Evolutionary conservation across 2,888 invertebrate species (phyloP), one percentile per base, ranked within the genome.

Genomic region (Endomychus coccineus): DNA sequence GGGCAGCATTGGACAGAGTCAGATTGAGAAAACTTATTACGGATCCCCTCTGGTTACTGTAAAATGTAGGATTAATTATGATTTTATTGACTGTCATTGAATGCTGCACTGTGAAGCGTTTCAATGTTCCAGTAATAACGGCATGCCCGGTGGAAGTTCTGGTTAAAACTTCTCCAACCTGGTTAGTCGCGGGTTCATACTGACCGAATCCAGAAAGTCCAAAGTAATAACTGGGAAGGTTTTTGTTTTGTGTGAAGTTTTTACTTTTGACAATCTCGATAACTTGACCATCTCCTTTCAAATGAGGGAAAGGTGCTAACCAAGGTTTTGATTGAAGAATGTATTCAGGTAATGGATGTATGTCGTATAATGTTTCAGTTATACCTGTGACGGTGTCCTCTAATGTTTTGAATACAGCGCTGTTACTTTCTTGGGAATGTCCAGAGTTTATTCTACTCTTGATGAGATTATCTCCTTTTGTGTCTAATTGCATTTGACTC

Each of bases 331-430:
- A 66, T 32, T 75, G 67, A 27, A 75, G 59, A 57, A 73, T 64
- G 54, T 73, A 71, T 14, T 74, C 64, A 3, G 75, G 69, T 30
- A 80, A 62, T 5, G 74, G 75, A 7, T 72, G 70, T 25, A 83
- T 71, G 28, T 80, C 72, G 61, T 84, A 84, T n/a, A 75, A 54
- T n/a, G 78, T 78, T 51, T 81, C 80, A 48, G 79, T 79, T 58
- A 75, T 73, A 29, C 84, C 84, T 28, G 77, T 75, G 13, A 83
- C 75, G 21, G 81, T 75, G 46, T 77, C 72, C 64, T 84, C 83
- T 77, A 83, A 78, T 44, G 75, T 75, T 48, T 71, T 77, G 66
- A 72, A 83, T 30, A 73, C 66, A 3, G 74, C 80, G 48, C 70
- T 73, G 15, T 70, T 59, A 10, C 63, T 59, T 29, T 73, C 67